Conservation (phyloP, 2,888 invertebrate genomes). For the Cerastis rubricosa region DNA sequence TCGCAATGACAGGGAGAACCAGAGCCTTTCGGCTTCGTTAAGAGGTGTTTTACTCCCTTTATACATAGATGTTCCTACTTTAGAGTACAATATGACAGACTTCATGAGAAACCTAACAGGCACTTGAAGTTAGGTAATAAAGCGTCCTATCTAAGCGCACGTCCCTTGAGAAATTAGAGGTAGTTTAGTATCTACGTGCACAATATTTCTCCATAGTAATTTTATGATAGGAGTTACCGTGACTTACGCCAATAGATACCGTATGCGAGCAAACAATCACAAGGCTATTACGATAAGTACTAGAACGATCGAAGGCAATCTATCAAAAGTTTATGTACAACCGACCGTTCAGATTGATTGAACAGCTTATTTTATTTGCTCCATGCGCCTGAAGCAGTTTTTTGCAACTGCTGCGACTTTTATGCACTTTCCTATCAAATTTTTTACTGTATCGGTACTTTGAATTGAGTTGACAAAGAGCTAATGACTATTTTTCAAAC, state of each 20-base stretch:
- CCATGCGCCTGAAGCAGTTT: conserved; percentile 69
- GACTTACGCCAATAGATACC: conserved; percentile 64
- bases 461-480: neutral
- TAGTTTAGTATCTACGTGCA: conserved; percentile 54
- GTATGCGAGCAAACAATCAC: conserved; percentile 74
- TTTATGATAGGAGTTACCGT: conserved; percentile 66
- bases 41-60: no score
- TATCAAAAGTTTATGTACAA: conserved; percentile 85
- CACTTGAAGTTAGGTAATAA: conserved; percentile 52
- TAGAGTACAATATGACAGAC: conserved; percentile 10
- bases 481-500: neutral
- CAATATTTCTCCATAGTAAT: conserved; percentile 61
- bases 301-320: conserved; percentile 82
- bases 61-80: neutral
- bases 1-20: no score
- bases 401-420: conserved; percentile 47
- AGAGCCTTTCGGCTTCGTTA: no score
- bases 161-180: conserved; percentile 65
- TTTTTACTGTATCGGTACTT: conserved; percentile 4
- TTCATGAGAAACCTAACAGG: conserved; percentile 39
- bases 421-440: conserved; percentile 26
- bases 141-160: conserved; percentile 45
- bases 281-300: conserved; percentile 84
- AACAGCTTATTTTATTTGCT: conserved; percentile 83
- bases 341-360: conserved; percentile 81